Percentiles rank a stretch among this genome's conserved stretches.
Evolutionary conservation across 2,113 vertebrate species (phyloP).

Genomic region (Puntigrus tetrazona): DNA sequence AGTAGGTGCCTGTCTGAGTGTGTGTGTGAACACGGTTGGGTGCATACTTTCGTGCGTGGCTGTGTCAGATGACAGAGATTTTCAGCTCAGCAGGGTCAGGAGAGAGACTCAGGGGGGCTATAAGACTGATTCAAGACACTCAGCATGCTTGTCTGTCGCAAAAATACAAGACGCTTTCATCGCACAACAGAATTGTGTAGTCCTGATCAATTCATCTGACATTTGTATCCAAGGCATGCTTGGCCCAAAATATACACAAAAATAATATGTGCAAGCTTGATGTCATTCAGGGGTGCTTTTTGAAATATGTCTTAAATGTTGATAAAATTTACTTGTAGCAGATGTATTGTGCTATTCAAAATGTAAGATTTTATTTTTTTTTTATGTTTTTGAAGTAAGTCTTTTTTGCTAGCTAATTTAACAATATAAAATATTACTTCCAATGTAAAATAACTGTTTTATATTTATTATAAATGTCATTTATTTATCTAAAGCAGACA

Average conservation of each 20-base stretch:
- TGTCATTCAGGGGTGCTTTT: not conserved
- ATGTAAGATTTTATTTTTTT: not conserved
- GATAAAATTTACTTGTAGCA: not conserved
- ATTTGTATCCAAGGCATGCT: not conserved
- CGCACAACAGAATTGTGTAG: not conserved
- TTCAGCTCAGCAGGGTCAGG: slow-evolving; percentile 29
- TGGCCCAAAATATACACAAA: not conserved
- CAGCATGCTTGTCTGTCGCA: slow-evolving; percentile 2
- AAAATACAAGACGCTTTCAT: slow-evolving; percentile 22
- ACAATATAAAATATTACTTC: not conserved
- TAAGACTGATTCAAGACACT: slow-evolving; percentile 38
- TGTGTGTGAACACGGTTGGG: not conserved
- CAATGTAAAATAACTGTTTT: not conserved
- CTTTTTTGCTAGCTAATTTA: not conserved
- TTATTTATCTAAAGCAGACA: not conserved
- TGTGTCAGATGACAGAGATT: slow-evolving; percentile 37
- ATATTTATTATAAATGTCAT: not conserved
- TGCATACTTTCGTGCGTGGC: not conserved
- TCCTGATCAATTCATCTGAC: not conserved
- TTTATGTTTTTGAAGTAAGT: not conserved
- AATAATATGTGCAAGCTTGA: not conserved
- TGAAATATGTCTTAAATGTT: not conserved
- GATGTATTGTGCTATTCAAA: not conserved
- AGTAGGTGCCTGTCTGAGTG: slow-evolving; percentile 21
- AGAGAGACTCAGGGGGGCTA: slow-evolving; percentile 18